Evolutionary conservation across 2,113 vertebrate species (phyloP).

Genomic region (Phoenicopterus ruber): DNA sequence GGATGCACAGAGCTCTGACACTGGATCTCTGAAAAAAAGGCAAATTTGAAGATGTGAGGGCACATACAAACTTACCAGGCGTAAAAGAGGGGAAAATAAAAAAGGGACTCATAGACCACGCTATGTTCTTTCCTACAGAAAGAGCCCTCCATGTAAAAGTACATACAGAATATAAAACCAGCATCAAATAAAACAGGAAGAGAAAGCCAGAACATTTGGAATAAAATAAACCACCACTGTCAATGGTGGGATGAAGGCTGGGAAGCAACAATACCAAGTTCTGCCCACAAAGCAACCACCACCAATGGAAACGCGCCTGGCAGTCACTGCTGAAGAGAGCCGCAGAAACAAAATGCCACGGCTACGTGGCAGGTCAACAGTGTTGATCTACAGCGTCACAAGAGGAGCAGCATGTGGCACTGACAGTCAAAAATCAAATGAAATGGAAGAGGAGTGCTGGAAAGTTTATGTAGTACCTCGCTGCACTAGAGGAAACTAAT

Average conservation of each 20-base stretch:
- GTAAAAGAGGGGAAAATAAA: background rate
- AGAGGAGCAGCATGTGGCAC: constrained; percentile 3
- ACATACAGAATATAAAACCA: background rate
- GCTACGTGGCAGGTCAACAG: background rate
- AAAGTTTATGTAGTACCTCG: background rate
- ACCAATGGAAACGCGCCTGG: background rate
- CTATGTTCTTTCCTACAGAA: background rate
- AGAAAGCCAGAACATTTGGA: background rate
- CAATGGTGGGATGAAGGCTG: background rate
- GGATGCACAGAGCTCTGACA: background rate
- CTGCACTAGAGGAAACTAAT: background rate
- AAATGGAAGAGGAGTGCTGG: background rate
- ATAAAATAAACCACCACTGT: background rate
- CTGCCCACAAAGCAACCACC: background rate
- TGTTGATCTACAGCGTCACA: background rate
- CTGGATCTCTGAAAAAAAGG: background rate
- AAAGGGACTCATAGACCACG: background rate
- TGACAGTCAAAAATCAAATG: constrained; percentile 26
- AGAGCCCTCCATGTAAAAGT: background rate
- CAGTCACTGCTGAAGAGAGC: background rate
- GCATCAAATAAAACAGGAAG: background rate
- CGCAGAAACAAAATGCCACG: background rate
- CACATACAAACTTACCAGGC: background rate
- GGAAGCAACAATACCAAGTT: background rate
- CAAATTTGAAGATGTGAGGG: background rate